Evolutionary conservation across 2,888 invertebrate genomes (phyloP).

Genomic region (Endotricha flammealis): DNA sequence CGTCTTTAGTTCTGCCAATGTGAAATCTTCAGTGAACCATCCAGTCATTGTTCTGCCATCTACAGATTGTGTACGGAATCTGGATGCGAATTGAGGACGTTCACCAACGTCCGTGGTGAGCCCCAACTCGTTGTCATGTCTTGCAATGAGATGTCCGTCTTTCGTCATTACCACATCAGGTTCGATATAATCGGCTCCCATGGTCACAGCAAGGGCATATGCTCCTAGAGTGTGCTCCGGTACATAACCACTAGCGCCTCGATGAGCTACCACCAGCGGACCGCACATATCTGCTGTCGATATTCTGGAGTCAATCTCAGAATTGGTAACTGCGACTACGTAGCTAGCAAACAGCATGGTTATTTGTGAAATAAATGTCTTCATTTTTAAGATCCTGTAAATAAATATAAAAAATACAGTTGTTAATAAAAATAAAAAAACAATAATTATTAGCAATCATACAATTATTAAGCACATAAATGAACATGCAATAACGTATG

Average conservation of each 20-base stretch:
- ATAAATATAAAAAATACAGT: not conserved
- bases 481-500: too few species aligned
- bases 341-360: constrained; percentile 1
- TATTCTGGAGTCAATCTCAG: constrained; percentile 1
- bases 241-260: constrained; percentile 65
- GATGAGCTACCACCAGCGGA: constrained; percentile 58
- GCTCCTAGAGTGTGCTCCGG: constrained; percentile 68
- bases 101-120: constrained; percentile 53
- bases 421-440: not conserved
- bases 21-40: constrained; percentile 70
- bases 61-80: constrained; percentile 48
- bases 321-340: too few species aligned
- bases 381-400: constrained; percentile 2
- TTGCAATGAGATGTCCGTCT: constrained; percentile 57
- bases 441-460: not conserved
- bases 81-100: constrained; percentile 51
- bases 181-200: constrained; percentile 67
- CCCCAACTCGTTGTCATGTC: constrained; percentile 63
- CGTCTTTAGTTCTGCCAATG: constrained; percentile 59
- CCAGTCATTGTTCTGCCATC: constrained; percentile 47
- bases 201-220: constrained; percentile 60
- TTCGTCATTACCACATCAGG: constrained; percentile 66
- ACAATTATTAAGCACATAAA: not conserved
- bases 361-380: not conserved
- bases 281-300: constrained; percentile 43